Conservation (phyloP, 2,797 vertebrate species). For the Perodicticus potto region DNA sequence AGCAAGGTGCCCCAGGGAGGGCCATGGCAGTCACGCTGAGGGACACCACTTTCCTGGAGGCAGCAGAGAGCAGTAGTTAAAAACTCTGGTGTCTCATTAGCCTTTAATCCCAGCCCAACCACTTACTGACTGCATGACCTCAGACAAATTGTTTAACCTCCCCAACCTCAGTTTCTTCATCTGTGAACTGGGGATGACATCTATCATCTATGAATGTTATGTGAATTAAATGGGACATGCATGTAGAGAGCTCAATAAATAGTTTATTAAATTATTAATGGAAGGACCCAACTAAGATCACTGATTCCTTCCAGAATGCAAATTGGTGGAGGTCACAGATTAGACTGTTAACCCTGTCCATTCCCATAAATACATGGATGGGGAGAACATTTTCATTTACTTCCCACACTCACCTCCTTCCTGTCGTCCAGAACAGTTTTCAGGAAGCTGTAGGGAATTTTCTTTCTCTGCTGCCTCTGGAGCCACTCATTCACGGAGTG, state of each 20-base stretch:
- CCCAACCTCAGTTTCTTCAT: conserved; percentile 15
- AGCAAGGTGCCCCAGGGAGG: neutral
- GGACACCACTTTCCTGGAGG: fast-evolving
- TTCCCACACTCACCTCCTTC: conserved; percentile 87
- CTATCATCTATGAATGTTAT: neutral
- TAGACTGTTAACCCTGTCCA: neutral
- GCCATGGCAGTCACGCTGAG: neutral
- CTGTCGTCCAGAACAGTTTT: conserved; percentile 90
- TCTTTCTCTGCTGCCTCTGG: conserved; percentile 80
- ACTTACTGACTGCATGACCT: neutral
- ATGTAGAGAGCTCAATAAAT: too few species aligned
- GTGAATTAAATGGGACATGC: neutral
- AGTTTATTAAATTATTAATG: neutral
- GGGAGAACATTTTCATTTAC: neutral
- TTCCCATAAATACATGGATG: neutral
- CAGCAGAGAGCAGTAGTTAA: neutral
- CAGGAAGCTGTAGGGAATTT: conserved; percentile 89
- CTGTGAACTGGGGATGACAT: neutral
- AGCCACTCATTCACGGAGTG: conserved; percentile 88
- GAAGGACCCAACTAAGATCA: neutral
- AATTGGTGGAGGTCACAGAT: neutral
- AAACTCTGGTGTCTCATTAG: neutral
- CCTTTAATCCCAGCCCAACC: neutral
- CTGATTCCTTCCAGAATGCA: neutral
- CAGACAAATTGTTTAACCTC: neutral